Base-by-base conservation (phyloP, 2,888 invertebrate species). In the Cataglyphis rosenhaueri region DNA sequence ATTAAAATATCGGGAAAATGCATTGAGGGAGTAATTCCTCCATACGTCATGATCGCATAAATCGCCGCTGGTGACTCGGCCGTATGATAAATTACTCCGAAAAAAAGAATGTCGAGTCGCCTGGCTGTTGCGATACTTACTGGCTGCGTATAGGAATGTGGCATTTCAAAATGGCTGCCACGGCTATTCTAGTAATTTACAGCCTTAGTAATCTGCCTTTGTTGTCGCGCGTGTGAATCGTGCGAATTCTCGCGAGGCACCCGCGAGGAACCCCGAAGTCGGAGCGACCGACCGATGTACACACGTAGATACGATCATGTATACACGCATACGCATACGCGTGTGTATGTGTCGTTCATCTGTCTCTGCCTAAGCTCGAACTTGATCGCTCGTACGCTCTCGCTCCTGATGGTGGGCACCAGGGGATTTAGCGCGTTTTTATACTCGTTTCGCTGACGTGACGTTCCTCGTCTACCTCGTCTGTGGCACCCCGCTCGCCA, bases 101-200 rank as follows among this genome's bases (percentile, higher is more conserved):
- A 44, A 44, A 44, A 38, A 38, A 9, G 10, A 4, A 92, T 94
- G 93, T 92, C 93, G 92, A 93, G 93, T 93, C 92, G 89, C 32
- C 32, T 9, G 59, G 32, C 44, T 29, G n/a, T n/a, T 32, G n/a
- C 38, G 38, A 38, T 38, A 38, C 9, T 21, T 32, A 29, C 57
- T 57, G 71, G 38, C 38, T 25, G 48, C 64, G 91, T 91, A 91
- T 91, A 94, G 96, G 96, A 96, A 96, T 96, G 96, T 96, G 96
- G 96, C 96, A 96, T 96, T 96, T 96, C 96, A 96, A 96, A 96
- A 96, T 96, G 96, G 96, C 96, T 96, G 96, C 96, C 96, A 94
- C 41, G 12, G 94, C 94, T 94, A 94, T 94, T 94, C 93, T 93
- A 93, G 94, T 94, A 94, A 94, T 94, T 94, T 94, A 94, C 94